Conservation (phyloP, 2,113 vertebrate genomes). For the Elephantulus edwardii region DNA sequence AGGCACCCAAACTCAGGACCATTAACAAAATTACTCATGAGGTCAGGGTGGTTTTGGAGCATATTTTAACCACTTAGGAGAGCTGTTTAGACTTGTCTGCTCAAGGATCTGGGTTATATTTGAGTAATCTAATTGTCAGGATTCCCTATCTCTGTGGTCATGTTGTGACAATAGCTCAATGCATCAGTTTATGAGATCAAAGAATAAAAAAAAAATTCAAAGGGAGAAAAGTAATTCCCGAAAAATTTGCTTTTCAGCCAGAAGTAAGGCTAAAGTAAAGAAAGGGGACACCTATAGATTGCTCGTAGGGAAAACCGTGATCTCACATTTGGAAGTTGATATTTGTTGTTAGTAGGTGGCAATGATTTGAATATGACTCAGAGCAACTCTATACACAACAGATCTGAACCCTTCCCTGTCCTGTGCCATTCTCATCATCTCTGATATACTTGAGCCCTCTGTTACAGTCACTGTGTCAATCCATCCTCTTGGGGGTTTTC, state of each 20-base stretch:
- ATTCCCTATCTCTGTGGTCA: not conserved
- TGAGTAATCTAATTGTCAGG: not conserved
- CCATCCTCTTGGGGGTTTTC: too few relatives aligned
- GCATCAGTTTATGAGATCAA: not conserved
- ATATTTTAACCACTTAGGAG: not conserved
- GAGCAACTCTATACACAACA: too few relatives aligned
- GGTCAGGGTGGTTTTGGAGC: not conserved
- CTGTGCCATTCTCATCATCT: too few relatives aligned
- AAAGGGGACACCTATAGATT: rapidly evolving
- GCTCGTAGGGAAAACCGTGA: not conserved
- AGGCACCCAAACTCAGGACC: not conserved
- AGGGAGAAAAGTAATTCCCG: not conserved
- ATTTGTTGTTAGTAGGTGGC: too few relatives aligned
- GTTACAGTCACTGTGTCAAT: too few relatives aligned
- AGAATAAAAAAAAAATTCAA: not conserved
- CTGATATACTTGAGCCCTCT: too few relatives aligned
- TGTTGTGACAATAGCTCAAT: not conserved
- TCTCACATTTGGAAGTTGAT: too few relatives aligned
- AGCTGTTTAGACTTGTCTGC: not conserved
- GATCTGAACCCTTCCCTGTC: too few relatives aligned
- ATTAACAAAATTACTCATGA: not conserved
- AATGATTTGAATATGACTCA: too few relatives aligned
- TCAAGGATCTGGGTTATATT: not conserved
- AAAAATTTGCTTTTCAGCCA: not conserved
- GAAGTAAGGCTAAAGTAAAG: not conserved